A percentile compares a stretch with the other conserved stretches of the same genome.
These are phyloP conservation scores for Batillaria attramentaria DNA, from an alignment of 1,140 invertebrate genomes.

Conservation along the genomic window DNA sequence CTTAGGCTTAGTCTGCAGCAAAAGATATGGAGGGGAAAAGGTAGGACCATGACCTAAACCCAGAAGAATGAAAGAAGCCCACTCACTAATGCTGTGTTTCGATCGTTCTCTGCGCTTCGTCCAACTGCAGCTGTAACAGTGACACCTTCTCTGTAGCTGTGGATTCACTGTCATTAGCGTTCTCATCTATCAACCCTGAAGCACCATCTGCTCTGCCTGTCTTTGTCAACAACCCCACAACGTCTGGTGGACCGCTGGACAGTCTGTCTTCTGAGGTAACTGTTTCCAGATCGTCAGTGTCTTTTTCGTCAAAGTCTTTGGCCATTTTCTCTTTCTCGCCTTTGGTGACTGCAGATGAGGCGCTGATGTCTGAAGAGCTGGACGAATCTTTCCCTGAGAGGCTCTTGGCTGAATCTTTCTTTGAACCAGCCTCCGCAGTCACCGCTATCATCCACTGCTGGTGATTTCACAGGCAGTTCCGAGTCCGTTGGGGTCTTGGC, in stretches of 20 bases:
- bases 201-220: slow-evolving; percentile 18
- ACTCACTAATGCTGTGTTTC: slow-evolving; percentile 65
- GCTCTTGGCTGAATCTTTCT: slow-evolving; percentile 35
- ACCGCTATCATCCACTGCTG: background rate
- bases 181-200: slow-evolving; percentile 28
- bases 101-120: slow-evolving; percentile 84
- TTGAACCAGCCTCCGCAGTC: slow-evolving; percentile 69
- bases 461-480: slow-evolving; percentile 2
- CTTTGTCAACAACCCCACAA: background rate
- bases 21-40: too few relatives aligned
- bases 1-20: too few relatives aligned
- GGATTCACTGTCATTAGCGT: slow-evolving; percentile 24
- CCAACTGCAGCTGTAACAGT: slow-evolving; percentile 79
- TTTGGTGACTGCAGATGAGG: background rate
- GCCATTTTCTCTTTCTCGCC: slow-evolving; percentile 37
- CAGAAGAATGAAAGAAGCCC: too few relatives aligned
- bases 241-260: background rate
- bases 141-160: background rate
- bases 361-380: slow-evolving; percentile 25
- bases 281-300: slow-evolving; percentile 3
- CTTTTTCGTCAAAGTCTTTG: slow-evolving; percentile 28
- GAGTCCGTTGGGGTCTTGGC: slow-evolving; percentile 71
- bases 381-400: slow-evolving; percentile 33
- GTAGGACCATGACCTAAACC: too few relatives aligned
- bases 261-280: background rate